Evolutionary conservation across 35 echinoderm and acorn worm genomes (phyloP).

Genomic region (Acanthaster planci): DNA sequence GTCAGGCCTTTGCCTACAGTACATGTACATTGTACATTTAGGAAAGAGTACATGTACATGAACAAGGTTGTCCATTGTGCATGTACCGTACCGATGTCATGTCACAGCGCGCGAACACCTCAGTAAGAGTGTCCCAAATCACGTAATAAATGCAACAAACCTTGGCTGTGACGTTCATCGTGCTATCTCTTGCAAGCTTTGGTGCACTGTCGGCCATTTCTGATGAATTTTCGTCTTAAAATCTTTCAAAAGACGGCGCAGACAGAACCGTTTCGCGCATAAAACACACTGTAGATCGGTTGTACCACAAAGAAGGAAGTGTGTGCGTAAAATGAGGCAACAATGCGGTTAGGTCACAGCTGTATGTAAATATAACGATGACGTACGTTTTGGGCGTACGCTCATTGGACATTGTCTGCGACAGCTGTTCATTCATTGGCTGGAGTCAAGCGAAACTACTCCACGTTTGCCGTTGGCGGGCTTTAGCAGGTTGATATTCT

Average conservation of each 20-base stretch:
- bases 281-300: background rate
- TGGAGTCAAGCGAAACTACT: background rate
- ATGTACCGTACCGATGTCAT: background rate
- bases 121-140: background rate
- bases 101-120: background rate
- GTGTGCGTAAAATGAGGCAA: slow-evolving; percentile 23
- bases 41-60: too few relatives aligned
- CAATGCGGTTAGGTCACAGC: slow-evolving; percentile 25
- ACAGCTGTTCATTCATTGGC: slow-evolving; percentile 12
- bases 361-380: slow-evolving; percentile 5
- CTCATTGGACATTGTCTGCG: background rate
- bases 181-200: slow-evolving; percentile 56
- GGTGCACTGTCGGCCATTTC: slow-evolving; percentile 70
- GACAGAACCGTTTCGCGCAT: background rate
- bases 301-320: slow-evolving; percentile 24
- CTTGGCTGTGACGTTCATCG: slow-evolving; percentile 71
- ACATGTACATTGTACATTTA: too few relatives aligned
- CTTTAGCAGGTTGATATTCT: slow-evolving; percentile 13
- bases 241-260: background rate
- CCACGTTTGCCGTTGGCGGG: slow-evolving; percentile 15
- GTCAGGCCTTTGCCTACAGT: too few relatives aligned
- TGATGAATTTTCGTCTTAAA: slow-evolving; percentile 2
- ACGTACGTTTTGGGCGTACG: background rate
- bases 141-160: slow-evolving; percentile 24
- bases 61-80: too few relatives aligned